Evolutionary conservation across 2,888 invertebrate genomes (phyloP), one percentile per base, ranked within the genome.

Genomic region (Synanthedon formicaeformis): DNA sequence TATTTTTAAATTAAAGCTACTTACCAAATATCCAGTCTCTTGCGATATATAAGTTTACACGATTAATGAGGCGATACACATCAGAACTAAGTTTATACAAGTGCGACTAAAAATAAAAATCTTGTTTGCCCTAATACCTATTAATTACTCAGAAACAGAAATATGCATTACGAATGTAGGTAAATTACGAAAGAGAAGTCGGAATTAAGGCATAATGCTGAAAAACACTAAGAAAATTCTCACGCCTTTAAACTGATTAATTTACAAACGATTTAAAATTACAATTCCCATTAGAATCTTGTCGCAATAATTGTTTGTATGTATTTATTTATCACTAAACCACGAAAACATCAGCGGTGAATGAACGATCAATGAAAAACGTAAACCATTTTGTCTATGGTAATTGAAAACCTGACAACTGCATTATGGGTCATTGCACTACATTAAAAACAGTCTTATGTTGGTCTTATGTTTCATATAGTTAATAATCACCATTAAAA

Each of bases 341-440:
- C 81, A 76, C 83, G 81, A 85, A 85, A 85, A 85, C 82, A 84
- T 81, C 83, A 80, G 85, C 84, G 85, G 86, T 87, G 86, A 85
- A 84, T 86, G 86, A 87, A 86, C 84, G 84, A 85, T 84, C 84
- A 70, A 71, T 71, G 55, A 78, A 79, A 76, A 79, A 78, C 81
- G 75, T 76, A 63, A 64, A 69, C 60, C 62, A 53, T 60, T 55
- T 72, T 75, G 73, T 78, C 71, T 76, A 71, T 79, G 75, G 67
- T 57, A 64, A 60, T 69, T 73, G 74, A 76, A 73, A 77, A 57
- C 51, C 50, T 58, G 54, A 56, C 56, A 56, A 34, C 27, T 34
- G 52, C 51, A 53, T 57, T 66, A 74, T 72, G 49, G 13, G 45
- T 45, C 45, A 45, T 45, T 45, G 45, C n/a, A 45, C 45, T 45